Percentiles rank a stretch among this genome's conserved stretches.
Evolutionary conservation across 1,140 invertebrate species (phyloP).

Genomic region (Asobara japonica): DNA sequence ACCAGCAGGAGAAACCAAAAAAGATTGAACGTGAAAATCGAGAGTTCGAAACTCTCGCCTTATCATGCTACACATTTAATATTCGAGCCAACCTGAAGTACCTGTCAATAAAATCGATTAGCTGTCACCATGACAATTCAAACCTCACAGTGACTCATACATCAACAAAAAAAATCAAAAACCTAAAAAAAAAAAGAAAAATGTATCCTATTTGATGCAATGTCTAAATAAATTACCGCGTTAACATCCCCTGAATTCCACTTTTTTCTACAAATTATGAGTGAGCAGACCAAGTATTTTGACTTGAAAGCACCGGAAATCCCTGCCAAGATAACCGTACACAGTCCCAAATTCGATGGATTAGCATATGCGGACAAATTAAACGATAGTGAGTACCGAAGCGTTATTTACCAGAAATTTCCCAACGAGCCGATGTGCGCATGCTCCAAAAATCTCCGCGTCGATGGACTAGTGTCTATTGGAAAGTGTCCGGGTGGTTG

Average conservation of each 20-base stretch:
- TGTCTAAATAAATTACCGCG: not conserved
- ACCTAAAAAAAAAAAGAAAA: not conserved
- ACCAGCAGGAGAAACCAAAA: too few relatives aligned
- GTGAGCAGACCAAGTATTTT: not conserved
- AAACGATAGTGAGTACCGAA: constrained; percentile 48
- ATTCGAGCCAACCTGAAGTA: not conserved
- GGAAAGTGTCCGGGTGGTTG: constrained; percentile 45
- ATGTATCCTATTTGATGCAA: not conserved
- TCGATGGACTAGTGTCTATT: constrained; percentile 19
- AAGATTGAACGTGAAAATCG: too few relatives aligned
- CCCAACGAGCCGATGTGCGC: constrained; percentile 50
- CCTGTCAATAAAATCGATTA: too few relatives aligned
- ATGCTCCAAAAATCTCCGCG: not conserved
- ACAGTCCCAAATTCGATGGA: constrained; percentile 45
- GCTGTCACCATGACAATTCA: constrained; percentile 1
- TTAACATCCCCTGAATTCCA: not conserved
- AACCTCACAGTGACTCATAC: not conserved
- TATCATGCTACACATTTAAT: not conserved
- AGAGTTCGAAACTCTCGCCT: not conserved
- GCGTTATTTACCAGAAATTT: constrained; percentile 48
- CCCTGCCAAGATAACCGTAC: constrained; percentile 26
- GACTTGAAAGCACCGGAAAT: not conserved
- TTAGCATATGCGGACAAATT: constrained; percentile 54
- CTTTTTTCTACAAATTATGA: not conserved
- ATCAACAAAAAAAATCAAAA: not conserved